phyloP scores from a whole-genome alignment of 2,888 invertebrate genomes.

The Pseudoips prasinana region DNA sequence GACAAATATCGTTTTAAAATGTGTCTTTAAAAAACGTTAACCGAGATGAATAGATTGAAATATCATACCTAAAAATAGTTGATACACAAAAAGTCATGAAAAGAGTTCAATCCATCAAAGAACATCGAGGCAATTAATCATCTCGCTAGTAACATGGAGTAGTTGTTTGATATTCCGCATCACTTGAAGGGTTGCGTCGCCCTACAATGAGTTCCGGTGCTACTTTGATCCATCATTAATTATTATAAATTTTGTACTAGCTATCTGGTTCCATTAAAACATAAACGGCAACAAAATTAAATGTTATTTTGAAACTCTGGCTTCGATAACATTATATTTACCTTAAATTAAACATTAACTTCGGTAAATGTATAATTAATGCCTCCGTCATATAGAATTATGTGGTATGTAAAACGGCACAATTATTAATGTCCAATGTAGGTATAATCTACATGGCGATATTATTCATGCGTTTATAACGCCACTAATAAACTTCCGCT shows the following conservation, averaged over 20 bases:
- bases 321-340: too few species aligned
- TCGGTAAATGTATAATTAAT: slow-evolving; percentile 1
- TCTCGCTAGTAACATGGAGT: slow-evolving; percentile 47
- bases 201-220: slow-evolving; percentile 10
- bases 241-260: too few species aligned
- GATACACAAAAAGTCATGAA: slow-evolving; percentile 39
- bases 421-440: slow-evolving; percentile 22
- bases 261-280: too few species aligned
- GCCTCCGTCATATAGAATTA: slow-evolving; percentile 1
- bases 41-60: slow-evolving; percentile 48
- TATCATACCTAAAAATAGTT: slow-evolving; percentile 38
- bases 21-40: slow-evolving; percentile 47
- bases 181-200: slow-evolving; percentile 48
- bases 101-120: slow-evolving; percentile 68
- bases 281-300: too few species aligned
- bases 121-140: slow-evolving; percentile 69
- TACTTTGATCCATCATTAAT: too few species aligned
- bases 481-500: slow-evolving; percentile 51
- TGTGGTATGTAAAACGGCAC: slow-evolving; percentile 1
- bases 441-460: slow-evolving; percentile 45
- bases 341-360: slow-evolving; percentile 1
- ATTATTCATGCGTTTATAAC: slow-evolving; percentile 39
- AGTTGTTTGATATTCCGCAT: slow-evolving; percentile 45
- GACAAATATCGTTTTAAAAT: slow-evolving; percentile 72
- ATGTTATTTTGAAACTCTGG: too few species aligned